Base-by-base conservation (phyloP, 2,888 invertebrate genomes). In the Tortricodes alternella region DNA sequence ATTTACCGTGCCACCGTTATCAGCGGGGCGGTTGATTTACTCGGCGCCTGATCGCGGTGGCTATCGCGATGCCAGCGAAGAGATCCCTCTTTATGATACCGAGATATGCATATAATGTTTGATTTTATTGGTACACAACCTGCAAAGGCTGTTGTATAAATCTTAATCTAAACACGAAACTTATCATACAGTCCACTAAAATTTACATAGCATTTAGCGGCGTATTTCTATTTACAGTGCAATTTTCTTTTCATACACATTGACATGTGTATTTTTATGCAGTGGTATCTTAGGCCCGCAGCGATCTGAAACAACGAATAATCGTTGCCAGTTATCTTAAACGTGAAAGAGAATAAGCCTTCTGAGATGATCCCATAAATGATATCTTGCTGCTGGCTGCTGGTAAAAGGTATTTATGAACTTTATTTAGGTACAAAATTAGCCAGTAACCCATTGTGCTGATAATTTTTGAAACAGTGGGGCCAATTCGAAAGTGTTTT, bases 1-100 rank as follows among this genome's bases (percentile, higher is more conserved):
- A 88, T 88, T 85, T 86, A 87, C 76, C 37, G 53, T 71, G 71
- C n/a, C 76, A 74, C 72, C 74, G 76, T 82, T 88, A 89, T 89
- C 88, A 75, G 62, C 64, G 68, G 82, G 82, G 86, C 72, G 84
- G 73, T 82, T 86, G 88, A 89, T 89, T 89, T 89, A 86, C 84
- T 79, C 74, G 70, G 66, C 71, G 73, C 73, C 76, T 71, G 68
- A 73, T 72, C 68, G 65, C 52, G 53, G 27, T 18, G 32, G 23
- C 48, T 24, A 58, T 58, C 58, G 53, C 49, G 53, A 53, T 55
- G 32, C 37, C 19, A 19, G 32, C 19, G 15, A 13, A n/a, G 46
- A 53, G 55, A 55, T 59, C 49, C 43, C 29, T 19, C 11, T 38
- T 18, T 8, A 11, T 39, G 46, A 44, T 49, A 50, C 23, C n/a